phyloP scores from a whole-genome alignment of 92 coral and sea anemone genomes.

The Zoanthus sociatus region DNA sequence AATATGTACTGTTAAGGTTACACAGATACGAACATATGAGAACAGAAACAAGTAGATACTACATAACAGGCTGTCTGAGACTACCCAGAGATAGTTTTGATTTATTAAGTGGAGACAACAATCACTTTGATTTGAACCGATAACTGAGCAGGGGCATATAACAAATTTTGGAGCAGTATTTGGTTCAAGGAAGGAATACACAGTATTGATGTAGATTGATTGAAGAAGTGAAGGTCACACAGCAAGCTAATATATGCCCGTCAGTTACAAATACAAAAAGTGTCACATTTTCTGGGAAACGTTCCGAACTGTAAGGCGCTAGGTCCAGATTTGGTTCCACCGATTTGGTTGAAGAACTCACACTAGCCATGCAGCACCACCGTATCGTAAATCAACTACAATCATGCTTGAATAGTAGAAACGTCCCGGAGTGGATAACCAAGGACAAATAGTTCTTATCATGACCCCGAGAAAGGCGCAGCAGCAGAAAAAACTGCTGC shows the following conservation, averaged over 20 bases:
- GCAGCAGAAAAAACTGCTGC: background rate
- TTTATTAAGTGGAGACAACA: conserved; percentile 39
- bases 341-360: too few species aligned
- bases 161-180: conserved; percentile 14
- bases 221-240: too few species aligned
- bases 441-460: conserved; percentile 27
- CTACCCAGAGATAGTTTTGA: conserved; percentile 21
- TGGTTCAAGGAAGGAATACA: background rate
- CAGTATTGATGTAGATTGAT: background rate
- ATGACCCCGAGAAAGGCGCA: background rate
- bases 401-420: conserved; percentile 11
- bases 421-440: conserved; percentile 54
- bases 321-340: too few species aligned
- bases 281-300: too few species aligned
- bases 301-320: too few species aligned
- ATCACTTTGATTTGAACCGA: conserved; percentile 32
- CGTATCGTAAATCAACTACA: too few species aligned
- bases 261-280: too few species aligned
- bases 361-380: too few species aligned
- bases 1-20: conserved; percentile 23
- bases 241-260: too few species aligned
- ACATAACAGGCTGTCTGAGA: conserved; percentile 41
- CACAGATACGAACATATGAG: conserved; percentile 15
- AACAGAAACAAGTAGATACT: conserved; percentile 35
- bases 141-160: conserved; percentile 38